Base-by-base conservation (phyloP, 2,797 vertebrate genomes). In the Ctenopoma kingsleyae region DNA sequence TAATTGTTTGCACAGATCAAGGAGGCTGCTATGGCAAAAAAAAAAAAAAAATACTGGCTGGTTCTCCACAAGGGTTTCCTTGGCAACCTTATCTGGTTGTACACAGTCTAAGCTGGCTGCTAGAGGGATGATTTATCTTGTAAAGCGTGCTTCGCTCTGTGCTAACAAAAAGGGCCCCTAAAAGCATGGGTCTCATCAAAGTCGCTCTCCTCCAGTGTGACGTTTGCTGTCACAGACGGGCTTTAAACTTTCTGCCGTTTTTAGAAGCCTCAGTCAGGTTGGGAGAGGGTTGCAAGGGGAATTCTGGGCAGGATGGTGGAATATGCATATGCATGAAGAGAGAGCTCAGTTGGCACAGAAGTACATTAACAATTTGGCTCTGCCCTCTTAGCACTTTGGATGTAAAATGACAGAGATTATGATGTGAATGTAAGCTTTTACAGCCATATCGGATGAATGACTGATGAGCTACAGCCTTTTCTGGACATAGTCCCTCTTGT, bases 41-140 rank as follows among this genome's bases (percentile, higher is more conserved):
- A 80, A 60, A 73, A 47, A 70, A 57, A 62, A 80, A 72, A 78
- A 52, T 30, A 12, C 87, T 86, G 74, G 87, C 91, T 93, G 92
- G 92, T 84, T 92, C 81, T 81, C 82, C 78, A 59, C 68, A 68
- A 86, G 87, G 82, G 94, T 94, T 94, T 93, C 94, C 93, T 89
- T 90, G 93, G 93, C 91, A 94, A 95, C 93, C 85, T 89, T 94
- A 94, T 95, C 94, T 84, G 87, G 90, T 87, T 88, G 92, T 94
- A 93, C 87, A 89, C 87, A 91, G 90, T 92, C 85, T 86, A 83
- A 91, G 84, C 85, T 43, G 79, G 62, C 89, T 90, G 87, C 90
- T 74, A 55, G 84, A 58, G 40, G 83, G 68, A 77, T 85, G 86
- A 87, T 93, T 93, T 91, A 91, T 93, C 90, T 91, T 77, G 84